Conservation (phyloP, 2,113 vertebrate species). For the Xiphophorus hellerii region DNA sequence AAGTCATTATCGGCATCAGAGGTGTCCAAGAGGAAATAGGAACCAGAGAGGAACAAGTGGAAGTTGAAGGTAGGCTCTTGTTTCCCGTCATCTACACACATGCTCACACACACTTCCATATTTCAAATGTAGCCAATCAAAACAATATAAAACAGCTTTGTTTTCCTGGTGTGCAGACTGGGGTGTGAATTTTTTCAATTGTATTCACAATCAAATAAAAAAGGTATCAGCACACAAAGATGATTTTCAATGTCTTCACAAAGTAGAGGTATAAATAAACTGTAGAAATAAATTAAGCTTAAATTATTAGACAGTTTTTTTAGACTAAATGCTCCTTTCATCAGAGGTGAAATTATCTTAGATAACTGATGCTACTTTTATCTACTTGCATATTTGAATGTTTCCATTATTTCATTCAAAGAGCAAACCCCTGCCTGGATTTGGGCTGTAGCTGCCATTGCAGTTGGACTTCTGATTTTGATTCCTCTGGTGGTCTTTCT, state of each 20-base stretch:
- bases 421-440: constrained; percentile 72
- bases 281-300: too few species aligned
- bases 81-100: constrained; percentile 5
- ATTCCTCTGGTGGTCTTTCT: constrained; percentile 71
- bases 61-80: constrained; percentile 61
- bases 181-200: neutral
- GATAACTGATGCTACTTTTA: too few species aligned
- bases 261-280: too few species aligned
- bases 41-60: constrained; percentile 63
- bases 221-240: too few species aligned
- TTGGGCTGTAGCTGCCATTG: constrained; percentile 78
- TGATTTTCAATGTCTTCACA: too few species aligned
- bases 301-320: neutral
- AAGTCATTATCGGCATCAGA: constrained; percentile 74
- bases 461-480: constrained; percentile 66
- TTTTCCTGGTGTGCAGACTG: constrained; percentile 27
- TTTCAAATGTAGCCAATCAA: constrained; percentile 42
- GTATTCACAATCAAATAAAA: neutral
- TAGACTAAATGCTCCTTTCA: neutral
- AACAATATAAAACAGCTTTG: constrained; percentile 40
- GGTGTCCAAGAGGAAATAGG: constrained; percentile 81
- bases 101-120: neutral
- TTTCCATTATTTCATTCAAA: constrained; percentile 8
- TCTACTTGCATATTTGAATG: neutral
- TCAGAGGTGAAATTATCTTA: neutral